phyloP scores from a whole-genome alignment of 2,797 vertebrate genomes.

The Poeciliopsis turneri region DNA sequence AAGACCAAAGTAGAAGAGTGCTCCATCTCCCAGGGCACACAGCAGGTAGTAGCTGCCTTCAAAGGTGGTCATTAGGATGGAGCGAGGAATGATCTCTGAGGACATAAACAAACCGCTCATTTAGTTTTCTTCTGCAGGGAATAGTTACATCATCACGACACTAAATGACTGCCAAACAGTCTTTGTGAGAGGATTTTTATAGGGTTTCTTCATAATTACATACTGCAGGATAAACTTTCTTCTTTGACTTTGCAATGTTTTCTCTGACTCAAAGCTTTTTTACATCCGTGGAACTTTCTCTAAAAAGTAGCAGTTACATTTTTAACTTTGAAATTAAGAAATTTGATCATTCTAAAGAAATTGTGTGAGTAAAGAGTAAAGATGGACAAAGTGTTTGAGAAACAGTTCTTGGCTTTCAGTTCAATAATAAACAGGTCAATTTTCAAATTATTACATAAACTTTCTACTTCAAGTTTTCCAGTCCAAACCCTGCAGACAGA shows the following conservation, averaged over 20 bases:
- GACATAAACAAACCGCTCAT: constrained; percentile 51
- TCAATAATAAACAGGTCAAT: not conserved
- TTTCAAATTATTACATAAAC: not conserved
- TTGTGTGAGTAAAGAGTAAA: not conserved
- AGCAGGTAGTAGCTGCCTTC: constrained; percentile 97
- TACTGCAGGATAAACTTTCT: constrained; percentile 30
- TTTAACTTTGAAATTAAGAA: constrained; percentile 14
- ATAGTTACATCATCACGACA: constrained; percentile 29
- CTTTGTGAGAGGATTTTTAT: constrained; percentile 54
- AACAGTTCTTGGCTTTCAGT: not conserved
- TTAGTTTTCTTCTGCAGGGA: constrained; percentile 41
- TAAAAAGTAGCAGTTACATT: not conserved
- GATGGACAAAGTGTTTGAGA: no score
- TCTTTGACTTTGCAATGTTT: constrained; percentile 1
- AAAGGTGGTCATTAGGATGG: constrained; percentile 98
- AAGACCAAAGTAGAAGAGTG: constrained; percentile 97
- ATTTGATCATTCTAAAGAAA: constrained; percentile 4
- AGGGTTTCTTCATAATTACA: constrained; percentile 21
- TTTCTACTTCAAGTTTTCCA: constrained; percentile 15
- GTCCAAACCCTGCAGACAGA: constrained; percentile 7
- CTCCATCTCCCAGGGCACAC: constrained; percentile 96
- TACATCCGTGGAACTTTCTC: constrained; percentile 17
- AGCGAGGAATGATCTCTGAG: constrained; percentile 97
- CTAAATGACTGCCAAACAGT: constrained; percentile 46
- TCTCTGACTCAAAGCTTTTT: constrained; percentile 31